Evolutionary conservation across 2,113 vertebrate species (phyloP), one percentile per base, ranked within the genome.

Genomic region (Gobiocypris rarus): DNA sequence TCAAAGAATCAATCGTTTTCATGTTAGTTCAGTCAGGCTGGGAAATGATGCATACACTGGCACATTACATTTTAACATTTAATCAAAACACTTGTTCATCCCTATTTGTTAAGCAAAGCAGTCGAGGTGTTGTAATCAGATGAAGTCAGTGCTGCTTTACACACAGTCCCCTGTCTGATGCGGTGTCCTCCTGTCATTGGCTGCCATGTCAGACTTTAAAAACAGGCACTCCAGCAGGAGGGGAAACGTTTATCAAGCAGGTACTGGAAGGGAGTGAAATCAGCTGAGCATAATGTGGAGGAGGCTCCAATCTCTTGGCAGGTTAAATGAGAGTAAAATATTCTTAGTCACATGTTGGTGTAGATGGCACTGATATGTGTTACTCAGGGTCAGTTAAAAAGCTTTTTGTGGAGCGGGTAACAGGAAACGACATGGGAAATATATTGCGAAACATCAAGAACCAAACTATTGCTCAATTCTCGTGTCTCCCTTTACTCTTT

Each of bases 21-120:
- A 0, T 71, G 69, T 45, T 15, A 43, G 69, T 13, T 8, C 22
- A 45, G 41, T 24, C 38, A 71, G 17, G n/a, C 15, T 65, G 14
- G 14, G 14, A 73, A n/a, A 52, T 17, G 1, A 75, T 75, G 14
- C 69, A 45, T 45, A 31, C 15, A 52, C 48, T 31, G 24, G 48
- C 73, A 52, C 24, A 52, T 75, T 52, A 52, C 15, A 75, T 28
- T 15, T 75, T 1, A 52, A 31, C 73, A 75, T 52, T 75, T 48
- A 19, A 75, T 75, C 45, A 17, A 75, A 52, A 75, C 15, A 50
- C 45, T 52, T 75, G 24, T 61, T 61, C 76, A 63, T 78, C 81
- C 26, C 69, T 82, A 92, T 93, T 92, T 94, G 92, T 50, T 88
- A 92, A 88, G 92, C 90, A 92, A 94, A 93, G 86, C 88, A 76